phyloP scores from a whole-genome alignment of 2,113 vertebrate species.

The Pituophis catenifer region DNA sequence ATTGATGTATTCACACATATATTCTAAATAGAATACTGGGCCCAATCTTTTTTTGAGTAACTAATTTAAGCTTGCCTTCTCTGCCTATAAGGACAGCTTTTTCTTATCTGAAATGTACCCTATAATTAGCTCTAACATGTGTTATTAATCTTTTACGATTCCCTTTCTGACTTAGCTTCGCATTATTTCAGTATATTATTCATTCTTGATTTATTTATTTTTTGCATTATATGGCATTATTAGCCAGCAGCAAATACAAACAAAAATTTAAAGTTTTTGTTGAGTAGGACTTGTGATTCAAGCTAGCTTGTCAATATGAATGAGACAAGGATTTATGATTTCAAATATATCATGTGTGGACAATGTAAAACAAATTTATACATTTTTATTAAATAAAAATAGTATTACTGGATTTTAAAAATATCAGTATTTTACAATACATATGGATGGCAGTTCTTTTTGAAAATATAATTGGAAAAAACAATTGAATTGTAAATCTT shows the following conservation, averaged over 20 bases:
- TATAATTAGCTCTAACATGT: not conserved
- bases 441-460: not conserved
- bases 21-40: not conserved
- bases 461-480: not conserved
- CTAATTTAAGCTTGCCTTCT: not conserved
- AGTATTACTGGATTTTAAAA: not conserved
- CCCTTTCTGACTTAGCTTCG: not conserved
- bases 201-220: not conserved
- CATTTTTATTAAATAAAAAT: not conserved
- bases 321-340: not conserved
- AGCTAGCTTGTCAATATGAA: not conserved
- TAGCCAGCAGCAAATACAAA: not conserved
- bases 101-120: not conserved
- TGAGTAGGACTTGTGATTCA: not conserved
- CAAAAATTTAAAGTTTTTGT: not conserved
- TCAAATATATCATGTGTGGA: not conserved
- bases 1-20: not conserved
- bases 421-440: not conserved
- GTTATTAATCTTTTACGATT: not conserved
- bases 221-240: not conserved
- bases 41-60: not conserved
- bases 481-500: not conserved
- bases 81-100: not conserved
- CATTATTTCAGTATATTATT: not conserved
- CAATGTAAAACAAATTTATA: not conserved